A percentile compares a stretch with the other conserved stretches of the same genome.
phyloP scores from a whole-genome alignment of 2,797 vertebrate species.

The Chelonia mydas region DNA sequence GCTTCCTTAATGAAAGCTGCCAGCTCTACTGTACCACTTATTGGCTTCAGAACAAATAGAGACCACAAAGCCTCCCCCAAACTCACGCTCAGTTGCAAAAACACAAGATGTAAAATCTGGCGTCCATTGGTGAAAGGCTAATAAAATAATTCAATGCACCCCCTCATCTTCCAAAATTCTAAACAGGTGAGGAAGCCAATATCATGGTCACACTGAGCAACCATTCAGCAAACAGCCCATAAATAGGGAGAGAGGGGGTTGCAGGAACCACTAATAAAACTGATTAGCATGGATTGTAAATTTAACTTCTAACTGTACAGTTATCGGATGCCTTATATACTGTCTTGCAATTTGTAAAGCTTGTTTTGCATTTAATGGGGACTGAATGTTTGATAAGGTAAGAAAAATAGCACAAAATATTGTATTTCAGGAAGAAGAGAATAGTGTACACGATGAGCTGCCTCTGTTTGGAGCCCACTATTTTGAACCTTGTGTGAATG shows the following conservation, averaged over 20 bases:
- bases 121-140: not conserved
- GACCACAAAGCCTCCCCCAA: too few species aligned
- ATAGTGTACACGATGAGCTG: not conserved
- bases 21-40: too few species aligned
- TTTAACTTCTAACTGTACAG: not conserved
- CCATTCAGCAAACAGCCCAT: not conserved
- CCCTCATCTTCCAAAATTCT: rapidly evolving
- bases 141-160: too few species aligned
- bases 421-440: not conserved
- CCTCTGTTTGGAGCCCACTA: not conserved
- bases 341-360: not conserved
- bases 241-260: not conserved
- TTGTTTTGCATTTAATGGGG: slow-evolving; percentile 22
- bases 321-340: not conserved
- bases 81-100: rapidly evolving
- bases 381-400: not conserved
- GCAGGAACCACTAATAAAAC: slow-evolving; percentile 55
- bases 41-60: too few species aligned
- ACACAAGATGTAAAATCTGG: not conserved
- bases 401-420: not conserved
- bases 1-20: too few species aligned
- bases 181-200: rapidly evolving
- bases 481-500: not conserved
- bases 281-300: slow-evolving; percentile 15
- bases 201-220: rapidly evolving